phyloP scores from a whole-genome alignment of 2,113 vertebrate species.

The Oreotrochilus melanogaster region DNA sequence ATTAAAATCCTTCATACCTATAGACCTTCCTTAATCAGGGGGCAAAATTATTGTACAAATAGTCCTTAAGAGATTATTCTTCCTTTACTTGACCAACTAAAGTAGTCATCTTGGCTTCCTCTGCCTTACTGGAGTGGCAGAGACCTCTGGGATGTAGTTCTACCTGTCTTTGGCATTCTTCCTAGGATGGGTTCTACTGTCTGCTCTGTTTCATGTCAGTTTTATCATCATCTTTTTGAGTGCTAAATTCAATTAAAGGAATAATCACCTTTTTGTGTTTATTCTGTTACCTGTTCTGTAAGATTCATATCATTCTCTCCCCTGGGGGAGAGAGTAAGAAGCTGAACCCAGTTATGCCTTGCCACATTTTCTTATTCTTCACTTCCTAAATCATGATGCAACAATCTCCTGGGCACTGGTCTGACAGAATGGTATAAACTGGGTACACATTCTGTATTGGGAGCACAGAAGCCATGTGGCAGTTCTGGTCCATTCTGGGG shows the following conservation, averaged over 20 bases:
- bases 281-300: not conserved
- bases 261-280: not conserved
- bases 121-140: not conserved
- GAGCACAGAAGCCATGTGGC: not conserved
- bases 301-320: not conserved
- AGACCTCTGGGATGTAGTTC: not conserved
- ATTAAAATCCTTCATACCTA: not conserved
- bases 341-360: not conserved
- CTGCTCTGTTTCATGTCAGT: not conserved
- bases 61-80: not conserved
- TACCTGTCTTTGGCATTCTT: not conserved
- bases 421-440: not conserved
- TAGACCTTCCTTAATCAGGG: not conserved
- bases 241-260: not conserved
- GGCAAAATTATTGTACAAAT: not conserved
- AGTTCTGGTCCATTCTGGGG: not conserved
- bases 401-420: not conserved
- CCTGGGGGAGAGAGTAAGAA: not conserved
- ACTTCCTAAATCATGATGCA: not conserved
- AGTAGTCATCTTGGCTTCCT: not conserved
- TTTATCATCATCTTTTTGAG: not conserved
- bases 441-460: accelerated
- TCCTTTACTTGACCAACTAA: not conserved
- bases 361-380: not conserved
- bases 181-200: not conserved